Percentiles rank a stretch among this genome's conserved stretches.
Evolutionary conservation across 2,113 vertebrate genomes (phyloP).

Genomic region (Eidolon helvum): DNA sequence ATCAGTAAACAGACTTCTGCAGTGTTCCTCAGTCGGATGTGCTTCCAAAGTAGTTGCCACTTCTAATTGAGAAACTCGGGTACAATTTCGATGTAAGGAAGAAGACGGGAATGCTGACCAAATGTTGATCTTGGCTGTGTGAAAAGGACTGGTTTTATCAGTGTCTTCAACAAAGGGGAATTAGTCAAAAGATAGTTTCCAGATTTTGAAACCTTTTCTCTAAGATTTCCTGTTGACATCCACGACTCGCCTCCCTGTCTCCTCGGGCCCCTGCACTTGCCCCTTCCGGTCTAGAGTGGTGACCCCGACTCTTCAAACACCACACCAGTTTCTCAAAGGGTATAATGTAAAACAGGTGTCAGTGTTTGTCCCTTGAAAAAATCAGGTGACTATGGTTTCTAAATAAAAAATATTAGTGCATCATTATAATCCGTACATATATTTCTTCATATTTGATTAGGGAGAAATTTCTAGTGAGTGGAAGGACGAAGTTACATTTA

Average conservation of each 20-base stretch:
- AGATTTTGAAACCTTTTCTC: background rate
- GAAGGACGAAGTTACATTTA: background rate
- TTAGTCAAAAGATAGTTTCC: background rate
- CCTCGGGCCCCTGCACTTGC: background rate
- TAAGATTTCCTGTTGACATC: too few relatives aligned
- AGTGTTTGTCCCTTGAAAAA: background rate
- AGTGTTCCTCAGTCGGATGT: background rate
- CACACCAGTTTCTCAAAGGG: background rate
- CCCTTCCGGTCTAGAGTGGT: background rate
- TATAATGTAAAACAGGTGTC: background rate
- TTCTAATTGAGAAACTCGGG: background rate
- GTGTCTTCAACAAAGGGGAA: background rate
- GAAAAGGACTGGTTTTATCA: background rate
- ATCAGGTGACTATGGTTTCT: background rate
- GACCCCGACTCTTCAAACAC: background rate
- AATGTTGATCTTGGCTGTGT: background rate
- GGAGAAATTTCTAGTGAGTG: background rate
- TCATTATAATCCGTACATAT: background rate
- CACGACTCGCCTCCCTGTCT: background rate
- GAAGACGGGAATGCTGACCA: too few relatives aligned
- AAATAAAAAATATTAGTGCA: background rate
- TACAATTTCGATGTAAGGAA: background rate
- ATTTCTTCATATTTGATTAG: background rate
- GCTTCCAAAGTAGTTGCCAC: accelerated
- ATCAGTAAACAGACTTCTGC: background rate